Conservation (phyloP, 2,888 invertebrate genomes). For the Scaptomyza flava region DNA sequence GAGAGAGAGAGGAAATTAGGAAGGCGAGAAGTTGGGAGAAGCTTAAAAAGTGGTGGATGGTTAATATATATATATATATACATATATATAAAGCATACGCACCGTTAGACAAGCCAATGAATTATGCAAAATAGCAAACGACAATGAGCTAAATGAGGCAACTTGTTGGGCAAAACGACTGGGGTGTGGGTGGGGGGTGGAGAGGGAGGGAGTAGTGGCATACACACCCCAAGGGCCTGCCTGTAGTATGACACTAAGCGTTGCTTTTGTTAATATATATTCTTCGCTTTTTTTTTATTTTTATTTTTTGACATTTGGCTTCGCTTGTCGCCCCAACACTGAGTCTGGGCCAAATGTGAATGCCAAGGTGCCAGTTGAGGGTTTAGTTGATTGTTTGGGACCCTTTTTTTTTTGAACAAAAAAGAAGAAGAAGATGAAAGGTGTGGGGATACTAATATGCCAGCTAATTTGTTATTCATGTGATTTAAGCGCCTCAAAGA, state of each 20-base stretch:
- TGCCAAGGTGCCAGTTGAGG: slow-evolving; percentile 5
- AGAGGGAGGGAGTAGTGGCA: not conserved
- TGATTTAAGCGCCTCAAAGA: slow-evolving; percentile 82
- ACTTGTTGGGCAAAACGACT: not conserved
- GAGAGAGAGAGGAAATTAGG: not conserved
- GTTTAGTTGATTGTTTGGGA: slow-evolving; percentile 16
- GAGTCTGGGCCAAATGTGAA: not conserved
- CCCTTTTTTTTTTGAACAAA: slow-evolving; percentile 29
- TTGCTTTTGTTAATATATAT: slow-evolving; percentile 39
- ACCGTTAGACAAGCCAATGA: slow-evolving; percentile 76
- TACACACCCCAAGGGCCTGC: too few relatives aligned
- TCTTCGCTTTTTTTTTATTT: slow-evolving; percentile 3
- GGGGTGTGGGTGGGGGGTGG: too few relatives aligned
- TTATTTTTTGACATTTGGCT: slow-evolving; percentile 33
- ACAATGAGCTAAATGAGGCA: slow-evolving; percentile 37
- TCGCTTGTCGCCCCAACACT: too few relatives aligned
- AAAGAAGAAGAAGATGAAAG: not conserved
- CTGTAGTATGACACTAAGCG: too few relatives aligned
- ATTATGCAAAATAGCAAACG: slow-evolving; percentile 71
- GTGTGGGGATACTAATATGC: slow-evolving; percentile 66
- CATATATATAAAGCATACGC: slow-evolving; percentile 59
- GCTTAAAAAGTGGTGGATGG: slow-evolving; percentile 6
- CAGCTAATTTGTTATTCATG: slow-evolving; percentile 82
- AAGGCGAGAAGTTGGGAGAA: not conserved
- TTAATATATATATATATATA: slow-evolving; percentile 30